phyloP scores from a whole-genome alignment of 1,140 invertebrate species.

The Hermatobates lingyangjiaoensis region DNA sequence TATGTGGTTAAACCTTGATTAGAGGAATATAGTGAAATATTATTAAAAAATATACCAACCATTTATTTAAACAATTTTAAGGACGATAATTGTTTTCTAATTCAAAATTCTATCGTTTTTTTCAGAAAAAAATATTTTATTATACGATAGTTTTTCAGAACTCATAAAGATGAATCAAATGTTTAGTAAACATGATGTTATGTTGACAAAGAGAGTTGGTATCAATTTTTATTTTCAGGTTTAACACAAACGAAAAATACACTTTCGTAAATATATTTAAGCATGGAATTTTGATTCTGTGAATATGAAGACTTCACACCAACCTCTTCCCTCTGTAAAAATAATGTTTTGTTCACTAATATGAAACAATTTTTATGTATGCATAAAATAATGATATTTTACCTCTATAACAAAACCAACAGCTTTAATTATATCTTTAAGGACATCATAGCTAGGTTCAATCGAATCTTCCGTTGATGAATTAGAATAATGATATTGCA shows the following conservation, averaged over 20 bases:
- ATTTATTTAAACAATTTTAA: too few relatives aligned
- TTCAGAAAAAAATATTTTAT: too few relatives aligned
- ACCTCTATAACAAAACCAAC: constrained; percentile 79
- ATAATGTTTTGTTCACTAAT: background rate
- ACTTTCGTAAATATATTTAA: constrained; percentile 73
- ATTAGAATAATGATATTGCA: constrained; percentile 89
- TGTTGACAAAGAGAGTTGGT: too few relatives aligned
- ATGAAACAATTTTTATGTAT: background rate
- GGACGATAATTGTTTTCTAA: too few relatives aligned
- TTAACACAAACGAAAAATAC: constrained; percentile 78
- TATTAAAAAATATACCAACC: too few relatives aligned
- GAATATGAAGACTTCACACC: constrained; percentile 71
- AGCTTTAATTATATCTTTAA: constrained; percentile 60
- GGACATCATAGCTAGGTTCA: constrained; percentile 77
- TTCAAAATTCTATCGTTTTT: too few relatives aligned
- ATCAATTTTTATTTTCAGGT: too few relatives aligned
- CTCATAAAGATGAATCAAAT: too few relatives aligned
- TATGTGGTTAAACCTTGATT: too few relatives aligned
- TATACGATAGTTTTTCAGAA: too few relatives aligned
- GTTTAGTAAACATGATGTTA: too few relatives aligned
- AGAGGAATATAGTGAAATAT: too few relatives aligned
- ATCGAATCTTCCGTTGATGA: constrained; percentile 75
- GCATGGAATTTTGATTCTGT: constrained; percentile 84
- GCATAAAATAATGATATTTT: constrained; percentile 5
- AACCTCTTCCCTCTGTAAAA: constrained; percentile 50